These are phyloP conservation scores for Natrix natrix DNA, from an alignment of 2,797 vertebrate species.

Conservation along the genomic window DNA sequence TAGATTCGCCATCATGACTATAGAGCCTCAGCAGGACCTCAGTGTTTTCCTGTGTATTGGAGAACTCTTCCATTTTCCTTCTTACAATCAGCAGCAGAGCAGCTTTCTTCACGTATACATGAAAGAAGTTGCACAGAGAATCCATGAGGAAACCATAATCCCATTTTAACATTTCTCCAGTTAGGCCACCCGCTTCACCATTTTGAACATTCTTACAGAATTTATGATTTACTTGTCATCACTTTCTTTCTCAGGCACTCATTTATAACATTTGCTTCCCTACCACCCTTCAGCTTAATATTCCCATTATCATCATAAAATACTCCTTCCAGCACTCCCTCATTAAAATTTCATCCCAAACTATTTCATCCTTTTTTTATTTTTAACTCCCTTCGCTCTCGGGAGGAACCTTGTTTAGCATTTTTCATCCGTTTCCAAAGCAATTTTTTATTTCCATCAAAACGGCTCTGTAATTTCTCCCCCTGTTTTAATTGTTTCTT, in stretches of 20 bases:
- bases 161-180: background rate
- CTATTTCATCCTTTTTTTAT: background rate
- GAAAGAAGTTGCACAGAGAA: background rate
- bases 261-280: background rate
- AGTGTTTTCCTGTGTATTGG: background rate
- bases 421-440: background rate
- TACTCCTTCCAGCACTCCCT: background rate
- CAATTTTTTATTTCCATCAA: background rate
- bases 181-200: background rate
- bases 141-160: background rate
- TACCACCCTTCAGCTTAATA: background rate
- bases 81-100: background rate
- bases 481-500: background rate
- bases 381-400: background rate
- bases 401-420: background rate
- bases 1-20: too few relatives aligned
- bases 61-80: background rate
- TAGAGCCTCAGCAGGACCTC: background rate
- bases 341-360: background rate
- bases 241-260: background rate
- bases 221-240: background rate
- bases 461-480: background rate
- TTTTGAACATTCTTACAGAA: background rate
- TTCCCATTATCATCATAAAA: background rate
- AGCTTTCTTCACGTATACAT: background rate